A percentile compares a stretch with the other conserved stretches of the same genome.
phyloP scores from a whole-genome alignment of 2,888 invertebrate genomes.

The Cryptocheilus praepositus region DNA sequence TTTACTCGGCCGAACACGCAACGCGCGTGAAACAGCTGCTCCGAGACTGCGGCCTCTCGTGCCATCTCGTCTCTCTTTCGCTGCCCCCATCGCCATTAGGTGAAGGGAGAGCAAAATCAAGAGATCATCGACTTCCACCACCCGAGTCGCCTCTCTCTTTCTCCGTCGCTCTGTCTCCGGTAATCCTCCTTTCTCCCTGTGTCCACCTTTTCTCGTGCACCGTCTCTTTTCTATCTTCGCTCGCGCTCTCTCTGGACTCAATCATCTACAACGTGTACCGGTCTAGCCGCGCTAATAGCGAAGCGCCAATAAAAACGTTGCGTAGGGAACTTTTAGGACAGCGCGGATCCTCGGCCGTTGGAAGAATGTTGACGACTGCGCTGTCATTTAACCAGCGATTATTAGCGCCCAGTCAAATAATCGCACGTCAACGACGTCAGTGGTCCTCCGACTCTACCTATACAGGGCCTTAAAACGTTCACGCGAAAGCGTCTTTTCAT shows the following conservation, averaged over 20 bases:
- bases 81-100: constrained; percentile 61
- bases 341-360: no score
- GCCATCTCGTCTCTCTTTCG: constrained; percentile 47
- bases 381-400: no score
- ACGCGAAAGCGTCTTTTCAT: constrained; percentile 37
- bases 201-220: constrained; percentile 21
- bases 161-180: constrained; percentile 26
- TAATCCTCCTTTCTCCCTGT: constrained; percentile 17
- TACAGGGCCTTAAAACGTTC: constrained; percentile 41
- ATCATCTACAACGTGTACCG: no score
- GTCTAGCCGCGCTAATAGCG: no score
- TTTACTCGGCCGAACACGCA: constrained; percentile 44
- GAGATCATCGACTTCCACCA: constrained; percentile 65
- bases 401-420: no score
- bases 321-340: no score
- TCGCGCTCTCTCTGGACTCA: constrained; percentile 25
- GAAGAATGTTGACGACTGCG: no score
- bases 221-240: constrained; percentile 12
- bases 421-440: no score
- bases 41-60: constrained; percentile 53
- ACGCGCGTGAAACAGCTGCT: constrained; percentile 57
- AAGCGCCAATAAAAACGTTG: no score
- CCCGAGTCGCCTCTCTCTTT: constrained; percentile 23
- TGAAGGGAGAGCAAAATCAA: constrained; percentile 63
- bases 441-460: no score